Base-by-base conservation (phyloP, 30 jellyfish, hydroid and myxozoan species). In the Aurelia sp. region DNA sequence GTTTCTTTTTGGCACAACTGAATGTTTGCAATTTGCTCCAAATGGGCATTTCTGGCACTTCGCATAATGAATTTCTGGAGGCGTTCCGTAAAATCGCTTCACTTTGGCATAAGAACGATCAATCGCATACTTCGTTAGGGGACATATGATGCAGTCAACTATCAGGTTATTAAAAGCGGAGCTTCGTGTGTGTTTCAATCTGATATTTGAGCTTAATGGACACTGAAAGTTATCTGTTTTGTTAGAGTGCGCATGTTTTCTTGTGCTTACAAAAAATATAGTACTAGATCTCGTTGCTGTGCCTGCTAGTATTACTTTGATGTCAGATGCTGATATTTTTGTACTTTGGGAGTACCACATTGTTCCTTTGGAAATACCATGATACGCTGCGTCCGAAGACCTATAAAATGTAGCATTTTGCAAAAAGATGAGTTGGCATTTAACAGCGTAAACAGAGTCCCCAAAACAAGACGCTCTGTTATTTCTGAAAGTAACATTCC, bases 11-110 rank as follows among this genome's bases (percentile, higher is more conserved):
- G 86, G 86, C n/a, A 13, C 31, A n/a, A 75, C 59, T 6, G 41
- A 40, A 1, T 31, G 27, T 13, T 75, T 58, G 21, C 86, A 75
- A n/a, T 17, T 7, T 58, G 86, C 86, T 55, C 86, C 86, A 75
- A 52, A 75, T 40, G 73, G 48, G 60, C 86, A 75, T 58, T 13
- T 5, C 48, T 55, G 30, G 9, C 86, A 75, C 48, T 75, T 12
- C n/a, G 86, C 16, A 18, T 22, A 63, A 3, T 20, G 86, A 4
- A 19, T 52, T 18, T 24, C 27, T 55, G 24, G 24, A n/a, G 24
- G 69, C 33, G 33, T 18, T 5, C 69, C 13, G 6, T 21, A 4
- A 21, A 21, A 59, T 59, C 27, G 33, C 3, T 4, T 21, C 24
- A 59, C 69, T 7, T 59, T 59, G 24, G 69, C 69, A 59, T 18